Evolutionary conservation across 1,140 invertebrate genomes (phyloP).

Genomic region (Limonius californicus): DNA sequence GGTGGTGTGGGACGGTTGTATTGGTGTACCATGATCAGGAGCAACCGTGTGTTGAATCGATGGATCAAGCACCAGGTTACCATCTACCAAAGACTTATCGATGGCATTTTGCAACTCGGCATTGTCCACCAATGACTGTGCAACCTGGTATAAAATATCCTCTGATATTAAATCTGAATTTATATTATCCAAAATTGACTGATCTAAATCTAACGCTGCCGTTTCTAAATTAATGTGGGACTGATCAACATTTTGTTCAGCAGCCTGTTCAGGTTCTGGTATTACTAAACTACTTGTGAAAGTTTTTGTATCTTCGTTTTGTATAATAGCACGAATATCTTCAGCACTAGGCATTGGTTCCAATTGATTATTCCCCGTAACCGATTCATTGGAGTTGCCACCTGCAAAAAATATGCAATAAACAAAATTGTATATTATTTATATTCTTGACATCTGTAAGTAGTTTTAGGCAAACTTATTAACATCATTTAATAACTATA

Average conservation of each 20-base stretch:
- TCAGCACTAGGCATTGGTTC: conserved; percentile 31
- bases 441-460: background rate
- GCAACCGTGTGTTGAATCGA: conserved; percentile 18
- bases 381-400: conserved; percentile 22
- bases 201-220: conserved; percentile 44
- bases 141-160: conserved; percentile 64
- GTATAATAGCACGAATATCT: conserved; percentile 40
- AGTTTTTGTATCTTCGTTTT: conserved; percentile 40
- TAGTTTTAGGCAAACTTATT: too few relatives aligned
- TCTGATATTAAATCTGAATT: conserved; percentile 59
- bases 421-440: background rate
- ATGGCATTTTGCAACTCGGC: conserved; percentile 65
- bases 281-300: conserved; percentile 44
- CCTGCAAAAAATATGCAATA: background rate
- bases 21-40: background rate
- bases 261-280: conserved; percentile 31
- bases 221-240: conserved; percentile 36
- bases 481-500: too few relatives aligned
- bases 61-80: conserved; percentile 41
- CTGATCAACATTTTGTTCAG: conserved; percentile 23
- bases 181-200: conserved; percentile 49
- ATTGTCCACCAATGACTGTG: conserved; percentile 59
- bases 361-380: conserved; percentile 19
- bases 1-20: conserved; percentile 12
- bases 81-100: conserved; percentile 58